A percentile compares a stretch with the other conserved stretches of the same genome.
phyloP scores from a whole-genome alignment of 2,113 vertebrate genomes.

The Gavialis gangeticus region DNA sequence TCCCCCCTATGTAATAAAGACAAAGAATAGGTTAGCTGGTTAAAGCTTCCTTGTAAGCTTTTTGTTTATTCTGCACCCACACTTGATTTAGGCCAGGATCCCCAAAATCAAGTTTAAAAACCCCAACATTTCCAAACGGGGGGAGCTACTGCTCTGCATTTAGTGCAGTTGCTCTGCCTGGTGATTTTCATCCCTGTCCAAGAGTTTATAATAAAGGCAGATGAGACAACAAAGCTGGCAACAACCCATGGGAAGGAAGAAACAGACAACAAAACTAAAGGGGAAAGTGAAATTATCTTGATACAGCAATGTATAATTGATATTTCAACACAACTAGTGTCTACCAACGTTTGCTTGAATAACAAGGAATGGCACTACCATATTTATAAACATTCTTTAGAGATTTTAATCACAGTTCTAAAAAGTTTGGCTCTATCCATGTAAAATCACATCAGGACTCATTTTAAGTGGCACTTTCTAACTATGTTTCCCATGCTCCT shows the following conservation, averaged over 20 bases:
- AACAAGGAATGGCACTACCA: background rate
- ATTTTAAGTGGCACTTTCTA: background rate
- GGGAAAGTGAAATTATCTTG: background rate
- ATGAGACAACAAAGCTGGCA: background rate
- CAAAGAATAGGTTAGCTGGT: background rate
- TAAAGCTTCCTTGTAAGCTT: background rate
- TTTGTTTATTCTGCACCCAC: background rate
- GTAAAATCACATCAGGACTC: background rate
- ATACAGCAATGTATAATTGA: background rate
- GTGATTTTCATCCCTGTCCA: background rate
- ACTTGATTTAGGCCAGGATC: background rate
- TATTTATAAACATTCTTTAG: background rate
- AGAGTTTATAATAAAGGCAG: background rate
- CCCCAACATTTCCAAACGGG: background rate
- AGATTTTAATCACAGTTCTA: background rate
- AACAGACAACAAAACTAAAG: background rate
- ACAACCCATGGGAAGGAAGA: background rate
- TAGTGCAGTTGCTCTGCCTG: background rate
- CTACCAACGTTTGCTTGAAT: background rate
- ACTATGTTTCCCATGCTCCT: background rate
- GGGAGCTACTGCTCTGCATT: background rate
- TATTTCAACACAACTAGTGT: background rate
- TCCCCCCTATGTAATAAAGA: background rate
- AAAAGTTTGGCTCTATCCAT: background rate
- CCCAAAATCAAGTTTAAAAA: background rate